Evolutionary conservation across 2,888 invertebrate species (phyloP).

Genomic region (Coremacera marginata): DNA sequence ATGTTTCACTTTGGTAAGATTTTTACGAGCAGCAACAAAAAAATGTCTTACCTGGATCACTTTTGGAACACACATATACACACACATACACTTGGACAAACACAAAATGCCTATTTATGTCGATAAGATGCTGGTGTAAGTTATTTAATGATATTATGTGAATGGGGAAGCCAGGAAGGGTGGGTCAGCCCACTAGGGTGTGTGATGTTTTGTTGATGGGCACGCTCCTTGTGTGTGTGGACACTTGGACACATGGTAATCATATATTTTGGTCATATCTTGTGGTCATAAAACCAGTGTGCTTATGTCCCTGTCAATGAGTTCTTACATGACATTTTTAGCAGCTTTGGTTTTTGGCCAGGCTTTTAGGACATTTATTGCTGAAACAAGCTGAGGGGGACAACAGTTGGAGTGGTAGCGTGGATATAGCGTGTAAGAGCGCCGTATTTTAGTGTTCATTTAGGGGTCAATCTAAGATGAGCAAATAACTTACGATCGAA

Average conservation of each 20-base stretch:
- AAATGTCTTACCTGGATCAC: constrained; percentile 65
- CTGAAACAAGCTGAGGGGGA: not conserved
- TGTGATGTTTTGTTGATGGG: not conserved
- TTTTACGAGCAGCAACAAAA: constrained; percentile 58
- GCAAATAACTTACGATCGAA: constrained; percentile 68
- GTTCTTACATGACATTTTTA: constrained; percentile 67
- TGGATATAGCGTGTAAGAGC: constrained; percentile 60
- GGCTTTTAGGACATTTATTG: constrained; percentile 32
- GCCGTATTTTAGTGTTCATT: constrained; percentile 68
- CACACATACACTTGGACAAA: not conserved
- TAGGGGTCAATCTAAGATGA: constrained; percentile 67
- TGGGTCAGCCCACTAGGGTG: constrained; percentile 50
- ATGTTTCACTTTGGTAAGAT: constrained; percentile 66
- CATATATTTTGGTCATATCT: constrained; percentile 69
- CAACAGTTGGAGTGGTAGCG: not conserved
- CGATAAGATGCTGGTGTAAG: not conserved
- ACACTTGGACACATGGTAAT: constrained; percentile 64
- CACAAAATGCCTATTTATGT: constrained; percentile 28
- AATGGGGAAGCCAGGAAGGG: not conserved
- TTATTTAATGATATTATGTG: not conserved
- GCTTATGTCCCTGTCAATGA: constrained; percentile 68
- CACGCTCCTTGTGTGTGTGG: not conserved
- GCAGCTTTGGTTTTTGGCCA: constrained; percentile 49
- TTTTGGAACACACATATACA: constrained; percentile 34
- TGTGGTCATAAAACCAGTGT: constrained; percentile 67